Evolutionary conservation across 2,113 vertebrate species (phyloP).

Genomic region (Athene cunicularia): DNA sequence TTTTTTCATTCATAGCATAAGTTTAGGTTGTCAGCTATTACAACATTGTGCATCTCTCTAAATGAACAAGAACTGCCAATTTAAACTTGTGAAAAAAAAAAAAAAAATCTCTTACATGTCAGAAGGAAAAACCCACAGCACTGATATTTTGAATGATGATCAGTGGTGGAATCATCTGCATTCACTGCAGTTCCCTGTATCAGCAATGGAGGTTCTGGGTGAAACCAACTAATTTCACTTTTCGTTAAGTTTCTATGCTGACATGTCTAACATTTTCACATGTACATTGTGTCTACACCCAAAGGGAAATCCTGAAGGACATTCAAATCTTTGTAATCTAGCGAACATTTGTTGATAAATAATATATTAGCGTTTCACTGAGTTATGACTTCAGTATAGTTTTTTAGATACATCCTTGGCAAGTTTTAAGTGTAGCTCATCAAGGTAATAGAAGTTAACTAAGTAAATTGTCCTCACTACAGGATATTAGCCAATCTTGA

Average conservation of each 20-base stretch:
- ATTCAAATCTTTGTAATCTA: not conserved
- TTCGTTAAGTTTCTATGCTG: not conserved
- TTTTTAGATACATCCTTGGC: not conserved
- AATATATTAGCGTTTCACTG: not conserved
- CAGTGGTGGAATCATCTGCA: not conserved
- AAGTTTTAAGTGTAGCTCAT: not conserved
- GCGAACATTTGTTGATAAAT: not conserved
- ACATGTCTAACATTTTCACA: not conserved
- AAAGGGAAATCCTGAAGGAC: not conserved
- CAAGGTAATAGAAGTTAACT: not conserved
- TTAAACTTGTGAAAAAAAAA: not conserved
- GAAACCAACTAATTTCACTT: not conserved
- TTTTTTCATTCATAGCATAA: not conserved
- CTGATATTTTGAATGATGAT: not conserved
- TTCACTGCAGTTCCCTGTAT: not conserved
- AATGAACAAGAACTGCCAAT: conserved; percentile 8
- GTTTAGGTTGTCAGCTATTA: conserved; percentile 2
- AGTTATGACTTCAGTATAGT: not conserved
- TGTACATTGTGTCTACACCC: not conserved
- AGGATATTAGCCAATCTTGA: not conserved
- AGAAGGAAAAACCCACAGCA: not conserved
- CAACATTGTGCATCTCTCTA: not conserved
- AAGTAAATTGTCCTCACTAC: not conserved
- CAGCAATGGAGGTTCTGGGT: not conserved
- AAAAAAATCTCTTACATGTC: not conserved